Base-by-base conservation (phyloP, 64 coral and sea anemone genomes). In the Astreopora myriophthalma region DNA sequence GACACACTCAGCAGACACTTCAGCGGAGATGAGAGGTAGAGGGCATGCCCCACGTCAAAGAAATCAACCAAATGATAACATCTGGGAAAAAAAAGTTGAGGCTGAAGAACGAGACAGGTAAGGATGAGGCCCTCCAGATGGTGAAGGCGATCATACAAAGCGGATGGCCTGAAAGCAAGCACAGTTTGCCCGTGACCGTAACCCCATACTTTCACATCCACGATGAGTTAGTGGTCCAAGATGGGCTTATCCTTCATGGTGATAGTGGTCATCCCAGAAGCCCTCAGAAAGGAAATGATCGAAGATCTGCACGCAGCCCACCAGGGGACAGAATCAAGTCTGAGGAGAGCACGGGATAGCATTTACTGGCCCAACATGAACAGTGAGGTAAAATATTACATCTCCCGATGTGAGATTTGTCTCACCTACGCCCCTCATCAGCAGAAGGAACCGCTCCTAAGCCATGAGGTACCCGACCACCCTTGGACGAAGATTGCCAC, bases 311-410 rank as follows among this genome's bases (percentile, higher is more conserved):
- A 89, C 33, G 13, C 57, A 28, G 30, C 87, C 11, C 87, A 79
- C 22, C n/a, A 31, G 8, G 87, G 87, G 5, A 22, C 79, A 67
- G 87, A 89, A 9, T 5, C 5, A 2, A 42, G 83, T 44, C 55
- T 61, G 25, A 61, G 55, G 20, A 63, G 79, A 19, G 87, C 87
- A 89, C 1, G 87, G 68, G 74, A 70, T 9, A 60, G 73, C 39
- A 22, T 89, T 2, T 89, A 89, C 17, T 89, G 87, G 87, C 87
- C 87, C 3, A 37, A 37, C 19, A 79, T 89, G 42, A 69, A 58
- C 36, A 33, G 69, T 16, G 25, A 79, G 24, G 25, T 89, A n/a
- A 89, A 89, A 38, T 52, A 89, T 28, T 89, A 60, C 42, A 89
- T 89, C 52, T 48, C 32, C 31, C 30, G 27, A 0, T 80, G 74